Percentiles rank a stretch among this genome's conserved stretches.
Evolutionary conservation across 2,113 vertebrate species (phyloP).

Genomic region (Thymallus thymallus): DNA sequence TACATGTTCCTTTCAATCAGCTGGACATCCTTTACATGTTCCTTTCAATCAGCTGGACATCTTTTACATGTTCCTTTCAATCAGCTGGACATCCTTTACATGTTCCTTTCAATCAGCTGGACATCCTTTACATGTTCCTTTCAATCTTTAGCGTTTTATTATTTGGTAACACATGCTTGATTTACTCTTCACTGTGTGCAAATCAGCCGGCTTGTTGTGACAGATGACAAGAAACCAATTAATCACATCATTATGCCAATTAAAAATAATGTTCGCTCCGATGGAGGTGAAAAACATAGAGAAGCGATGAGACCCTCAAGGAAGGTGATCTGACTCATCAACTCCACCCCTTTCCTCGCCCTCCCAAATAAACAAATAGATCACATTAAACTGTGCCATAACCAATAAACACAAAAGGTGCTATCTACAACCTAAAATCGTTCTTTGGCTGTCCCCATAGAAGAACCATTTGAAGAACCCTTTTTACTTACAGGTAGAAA

Average conservation of each 20-base stretch:
- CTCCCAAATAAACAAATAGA: too few relatives aligned
- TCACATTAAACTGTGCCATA: too few relatives aligned
- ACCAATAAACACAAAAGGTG: too few relatives aligned
- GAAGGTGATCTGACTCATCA: conserved; percentile 38
- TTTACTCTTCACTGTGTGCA: conserved; percentile 65
- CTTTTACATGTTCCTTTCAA: conserved; percentile 42
- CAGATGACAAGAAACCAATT: conserved; percentile 68
- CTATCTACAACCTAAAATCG: conserved; percentile 17
- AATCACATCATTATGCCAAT: conserved; percentile 68
- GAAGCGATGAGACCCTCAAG: conserved; percentile 20
- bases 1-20: too few relatives aligned
- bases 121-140: conserved; percentile 58
- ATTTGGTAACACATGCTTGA: conserved; percentile 67
- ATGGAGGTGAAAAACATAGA: conserved; percentile 29
- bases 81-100: conserved; percentile 65
- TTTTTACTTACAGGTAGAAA: too few relatives aligned
- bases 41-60: too few relatives aligned
- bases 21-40: too few relatives aligned
- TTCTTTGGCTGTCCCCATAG: too few relatives aligned
- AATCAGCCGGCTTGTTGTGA: conserved; percentile 47
- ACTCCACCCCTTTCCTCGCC: not conserved
- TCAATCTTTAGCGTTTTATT: conserved; percentile 60
- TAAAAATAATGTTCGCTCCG: conserved; percentile 56
- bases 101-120: conserved; percentile 44
- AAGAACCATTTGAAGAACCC: too few relatives aligned